These are phyloP conservation scores for Hoplodrina ambigua DNA, from an alignment of 2,888 invertebrate species.

Conservation along the genomic window DNA sequence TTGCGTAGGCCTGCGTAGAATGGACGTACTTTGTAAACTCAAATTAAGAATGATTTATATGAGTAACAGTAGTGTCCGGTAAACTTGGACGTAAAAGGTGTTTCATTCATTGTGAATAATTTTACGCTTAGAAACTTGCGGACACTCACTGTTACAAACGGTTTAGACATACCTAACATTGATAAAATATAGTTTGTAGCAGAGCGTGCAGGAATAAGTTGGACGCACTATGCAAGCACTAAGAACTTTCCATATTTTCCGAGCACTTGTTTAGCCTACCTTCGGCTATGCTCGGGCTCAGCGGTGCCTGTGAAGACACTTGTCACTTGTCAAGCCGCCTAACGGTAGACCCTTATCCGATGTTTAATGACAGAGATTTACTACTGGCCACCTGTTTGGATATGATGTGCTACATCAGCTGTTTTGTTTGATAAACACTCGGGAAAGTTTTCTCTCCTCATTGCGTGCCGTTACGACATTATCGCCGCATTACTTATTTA, in stretches of 20 bases:
- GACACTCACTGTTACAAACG: conserved; percentile 5
- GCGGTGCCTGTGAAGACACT: conserved; percentile 54
- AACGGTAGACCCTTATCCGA: conserved; percentile 78
- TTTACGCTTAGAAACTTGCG: conserved; percentile 13
- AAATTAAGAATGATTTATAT: conserved; percentile 47
- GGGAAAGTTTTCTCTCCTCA: conserved; percentile 73
- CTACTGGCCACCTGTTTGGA: conserved; percentile 73
- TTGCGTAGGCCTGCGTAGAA: conserved; percentile 65
- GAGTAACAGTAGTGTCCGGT: conserved; percentile 25
- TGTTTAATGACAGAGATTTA: conserved; percentile 79
- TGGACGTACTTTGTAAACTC: conserved; percentile 44
- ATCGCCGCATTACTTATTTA: conserved; percentile 52
- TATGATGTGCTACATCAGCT: conserved; percentile 71
- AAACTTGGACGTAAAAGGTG: conserved; percentile 13
- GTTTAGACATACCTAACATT: background rate
- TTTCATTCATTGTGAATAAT: conserved; percentile 16
- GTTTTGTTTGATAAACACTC: conserved; percentile 74
- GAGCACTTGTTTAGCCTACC: conserved; percentile 11
- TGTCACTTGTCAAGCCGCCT: conserved; percentile 66
- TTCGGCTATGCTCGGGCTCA: background rate
- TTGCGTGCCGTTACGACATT: conserved; percentile 59
- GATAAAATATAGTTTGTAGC: conserved; percentile 6
- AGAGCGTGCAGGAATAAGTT: background rate
- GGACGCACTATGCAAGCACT: conserved; percentile 3
- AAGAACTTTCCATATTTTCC: conserved; percentile 40